A percentile compares a stretch with the other conserved stretches of the same genome.
Evolutionary conservation across 2,797 vertebrate species (phyloP).

Genomic region (Periparus ater): DNA sequence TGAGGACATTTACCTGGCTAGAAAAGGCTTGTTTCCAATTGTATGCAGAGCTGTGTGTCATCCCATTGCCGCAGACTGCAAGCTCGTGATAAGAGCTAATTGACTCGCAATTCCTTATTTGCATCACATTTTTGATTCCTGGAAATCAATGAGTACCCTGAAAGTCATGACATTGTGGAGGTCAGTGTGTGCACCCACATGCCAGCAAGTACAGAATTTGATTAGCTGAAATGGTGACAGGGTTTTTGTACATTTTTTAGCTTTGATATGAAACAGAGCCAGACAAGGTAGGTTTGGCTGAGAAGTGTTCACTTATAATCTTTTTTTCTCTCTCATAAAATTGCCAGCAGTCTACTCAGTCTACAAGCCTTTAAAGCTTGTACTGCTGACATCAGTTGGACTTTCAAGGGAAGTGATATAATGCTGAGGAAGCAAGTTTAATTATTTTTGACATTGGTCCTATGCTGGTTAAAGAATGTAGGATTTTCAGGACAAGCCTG

Average conservation of each 20-base stretch:
- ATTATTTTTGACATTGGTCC: neutral
- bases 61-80: neutral
- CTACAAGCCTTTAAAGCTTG: neutral
- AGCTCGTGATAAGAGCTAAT: conserved; percentile 46
- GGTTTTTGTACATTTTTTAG: neutral
- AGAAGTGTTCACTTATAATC: neutral
- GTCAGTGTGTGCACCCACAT: neutral
- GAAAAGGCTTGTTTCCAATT: conserved; percentile 10
- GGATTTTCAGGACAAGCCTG: neutral
- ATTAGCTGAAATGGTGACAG: conserved; percentile 18
- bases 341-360: neutral
- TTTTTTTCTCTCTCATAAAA: neutral
- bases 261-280: neutral
- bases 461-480: neutral
- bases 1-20: conserved; percentile 44
- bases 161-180: conserved; percentile 58
- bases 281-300: neutral
- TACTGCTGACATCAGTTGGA: neutral
- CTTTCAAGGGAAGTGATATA: neutral
- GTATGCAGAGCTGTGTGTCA: neutral
- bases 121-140: conserved; percentile 4
- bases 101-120: conserved; percentile 49
- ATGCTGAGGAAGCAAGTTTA: neutral
- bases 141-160: conserved; percentile 43
- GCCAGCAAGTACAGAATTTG: neutral